Evolutionary conservation across 2,888 invertebrate species (phyloP).

Genomic region (Himalopsyche kuldschensis): DNA sequence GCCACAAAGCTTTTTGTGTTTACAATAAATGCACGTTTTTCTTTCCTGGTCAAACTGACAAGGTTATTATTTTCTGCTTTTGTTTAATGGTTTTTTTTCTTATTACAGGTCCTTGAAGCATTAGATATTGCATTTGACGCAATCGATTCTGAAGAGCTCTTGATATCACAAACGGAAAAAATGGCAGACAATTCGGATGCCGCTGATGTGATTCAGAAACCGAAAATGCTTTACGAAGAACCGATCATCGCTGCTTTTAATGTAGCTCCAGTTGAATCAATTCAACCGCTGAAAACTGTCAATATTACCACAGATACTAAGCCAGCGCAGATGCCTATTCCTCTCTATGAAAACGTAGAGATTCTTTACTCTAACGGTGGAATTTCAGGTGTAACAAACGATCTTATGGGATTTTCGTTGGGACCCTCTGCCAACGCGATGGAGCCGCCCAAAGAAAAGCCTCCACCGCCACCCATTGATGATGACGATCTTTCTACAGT

Average conservation of each 20-base stretch:
- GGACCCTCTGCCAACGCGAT: conserved; percentile 61
- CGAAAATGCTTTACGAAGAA: not conserved
- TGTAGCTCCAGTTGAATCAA: not conserved
- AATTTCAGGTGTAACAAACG: conserved; percentile 44
- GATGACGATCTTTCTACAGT: conserved; percentile 54
- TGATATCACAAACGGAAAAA: conserved; percentile 5
- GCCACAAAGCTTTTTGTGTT: not conserved
- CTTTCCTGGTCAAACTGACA: not conserved
- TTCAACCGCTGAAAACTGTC: conserved; percentile 37
- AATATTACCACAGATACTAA: conserved; percentile 37
- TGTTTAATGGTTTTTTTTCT: conserved; percentile 13
- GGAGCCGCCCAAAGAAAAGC: conserved; percentile 84
- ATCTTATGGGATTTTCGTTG: conserved; percentile 54
- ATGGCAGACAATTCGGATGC: not conserved
- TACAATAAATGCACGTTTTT: not conserved
- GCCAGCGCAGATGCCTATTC: conserved; percentile 46
- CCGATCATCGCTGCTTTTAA: not conserved
- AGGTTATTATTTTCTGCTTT: not conserved
- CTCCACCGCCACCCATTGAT: conserved; percentile 77
- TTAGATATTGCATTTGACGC: conserved; percentile 66
- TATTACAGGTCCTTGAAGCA: conserved; percentile 63
- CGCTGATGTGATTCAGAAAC: conserved; percentile 9
- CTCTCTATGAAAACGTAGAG: conserved; percentile 65
- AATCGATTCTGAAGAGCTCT: conserved; percentile 58
- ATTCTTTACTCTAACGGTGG: conserved; percentile 55